Conservation (phyloP, 2,888 invertebrate genomes). For the Bhutanitis thaidina region DNA sequence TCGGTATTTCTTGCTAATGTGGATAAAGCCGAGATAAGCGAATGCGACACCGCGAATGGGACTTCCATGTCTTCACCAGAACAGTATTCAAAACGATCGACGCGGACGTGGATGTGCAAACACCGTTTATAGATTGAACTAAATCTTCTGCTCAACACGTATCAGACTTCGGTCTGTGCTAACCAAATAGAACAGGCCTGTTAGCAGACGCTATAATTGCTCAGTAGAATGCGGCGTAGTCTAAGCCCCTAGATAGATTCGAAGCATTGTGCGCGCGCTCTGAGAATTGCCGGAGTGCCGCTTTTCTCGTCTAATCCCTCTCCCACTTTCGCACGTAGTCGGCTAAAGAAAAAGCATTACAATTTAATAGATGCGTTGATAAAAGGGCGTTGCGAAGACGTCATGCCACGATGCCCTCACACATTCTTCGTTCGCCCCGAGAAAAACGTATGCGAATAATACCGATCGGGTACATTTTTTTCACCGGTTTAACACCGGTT, state of each 20-base stretch:
- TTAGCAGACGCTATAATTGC: constrained; percentile 4
- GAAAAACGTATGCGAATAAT: constrained; percentile 51
- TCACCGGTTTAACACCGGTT: constrained; percentile 41
- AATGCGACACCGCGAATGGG: constrained; percentile 7
- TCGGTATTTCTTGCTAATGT: constrained; percentile 35
- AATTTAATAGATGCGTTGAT: constrained; percentile 51
- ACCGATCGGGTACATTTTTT: constrained; percentile 45
- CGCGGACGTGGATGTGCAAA: background rate
- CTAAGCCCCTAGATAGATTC: constrained; percentile 24
- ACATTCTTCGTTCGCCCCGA: constrained; percentile 40
- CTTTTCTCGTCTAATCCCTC: constrained; percentile 43
- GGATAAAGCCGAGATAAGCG: constrained; percentile 21
- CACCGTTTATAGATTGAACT: background rate
- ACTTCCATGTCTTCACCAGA: background rate
- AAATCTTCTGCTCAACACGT: background rate
- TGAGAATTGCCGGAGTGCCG: constrained; percentile 32
- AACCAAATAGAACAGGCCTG: background rate
- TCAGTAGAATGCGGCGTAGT: constrained; percentile 1
- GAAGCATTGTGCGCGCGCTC: constrained; percentile 31
- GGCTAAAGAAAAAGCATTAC: constrained; percentile 47
- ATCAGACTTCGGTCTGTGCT: background rate
- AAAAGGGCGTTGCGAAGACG: constrained; percentile 37
- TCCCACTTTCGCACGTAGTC: constrained; percentile 42
- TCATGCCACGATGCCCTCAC: constrained; percentile 42
- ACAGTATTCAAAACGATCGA: background rate